phyloP scores from a whole-genome alignment of 2,888 invertebrate genomes.

The Nymphalis c-album region DNA sequence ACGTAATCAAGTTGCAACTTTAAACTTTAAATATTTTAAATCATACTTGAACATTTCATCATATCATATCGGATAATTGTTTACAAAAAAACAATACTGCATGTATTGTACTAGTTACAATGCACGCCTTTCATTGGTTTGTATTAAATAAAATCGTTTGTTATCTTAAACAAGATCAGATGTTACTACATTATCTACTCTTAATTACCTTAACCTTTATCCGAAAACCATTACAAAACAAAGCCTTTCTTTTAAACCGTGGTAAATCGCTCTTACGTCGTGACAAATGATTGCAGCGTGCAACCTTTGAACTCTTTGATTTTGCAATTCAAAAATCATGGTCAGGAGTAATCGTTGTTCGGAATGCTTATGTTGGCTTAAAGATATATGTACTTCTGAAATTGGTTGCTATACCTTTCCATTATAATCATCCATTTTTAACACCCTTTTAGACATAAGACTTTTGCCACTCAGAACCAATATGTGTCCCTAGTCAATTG shows the following conservation, averaged over 20 bases:
- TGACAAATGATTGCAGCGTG: slow-evolving; percentile 46
- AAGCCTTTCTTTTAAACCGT: slow-evolving; percentile 42
- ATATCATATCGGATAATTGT: too few species aligned
- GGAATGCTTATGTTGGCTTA: neutral
- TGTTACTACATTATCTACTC: slow-evolving; percentile 12
- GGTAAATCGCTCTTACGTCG: slow-evolving; percentile 48
- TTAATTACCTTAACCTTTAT: slow-evolving; percentile 29
- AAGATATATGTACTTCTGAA: neutral
- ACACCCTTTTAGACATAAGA: too few species aligned
- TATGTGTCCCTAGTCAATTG: too few species aligned
- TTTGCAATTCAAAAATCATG: slow-evolving; percentile 51
- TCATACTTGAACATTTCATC: too few species aligned
- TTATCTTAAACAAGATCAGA: slow-evolving; percentile 10
- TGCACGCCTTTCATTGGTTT: neutral
- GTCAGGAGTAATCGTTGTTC: neutral
- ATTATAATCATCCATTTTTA: neutral
- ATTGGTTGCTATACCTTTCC: too few species aligned
- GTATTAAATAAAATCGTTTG: neutral
- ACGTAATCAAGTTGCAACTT: too few species aligned
- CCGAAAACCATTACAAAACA: slow-evolving; percentile 18
- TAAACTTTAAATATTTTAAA: too few species aligned
- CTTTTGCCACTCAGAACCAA: too few species aligned
- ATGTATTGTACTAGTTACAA: too few species aligned
- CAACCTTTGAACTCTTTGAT: slow-evolving; percentile 53
- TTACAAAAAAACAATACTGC: too few species aligned